These are phyloP conservation scores for Wiebesia pumilae DNA, from an alignment of 1,140 invertebrate species.

Conservation along the genomic window DNA sequence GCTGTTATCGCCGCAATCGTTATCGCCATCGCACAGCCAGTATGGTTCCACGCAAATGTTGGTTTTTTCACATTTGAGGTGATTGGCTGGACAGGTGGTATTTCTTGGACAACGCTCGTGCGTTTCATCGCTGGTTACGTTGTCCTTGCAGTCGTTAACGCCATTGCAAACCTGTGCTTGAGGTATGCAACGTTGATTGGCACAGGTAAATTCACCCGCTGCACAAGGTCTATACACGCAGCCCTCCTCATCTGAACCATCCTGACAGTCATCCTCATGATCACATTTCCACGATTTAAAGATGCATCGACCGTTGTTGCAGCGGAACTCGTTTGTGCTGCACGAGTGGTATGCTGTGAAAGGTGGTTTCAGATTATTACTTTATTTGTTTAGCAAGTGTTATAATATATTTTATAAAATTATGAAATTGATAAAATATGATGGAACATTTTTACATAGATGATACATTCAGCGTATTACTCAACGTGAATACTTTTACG, in stretches of 20 bases:
- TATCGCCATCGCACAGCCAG: conserved; percentile 95
- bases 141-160: conserved; percentile 95
- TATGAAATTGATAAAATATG: too few species aligned
- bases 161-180: conserved; percentile 93
- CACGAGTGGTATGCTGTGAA: conserved; percentile 90
- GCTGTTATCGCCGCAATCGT: conserved; percentile 96
- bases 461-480: too few species aligned
- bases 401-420: too few species aligned
- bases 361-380: background rate
- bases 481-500: too few species aligned
- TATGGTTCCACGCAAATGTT: conserved; percentile 97
- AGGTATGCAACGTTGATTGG: conserved; percentile 92
- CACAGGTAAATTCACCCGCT: conserved; percentile 94
- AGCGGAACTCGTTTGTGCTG: conserved; percentile 93
- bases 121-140: conserved; percentile 92
- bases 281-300: conserved; percentile 96
- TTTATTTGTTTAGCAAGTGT: too few species aligned
- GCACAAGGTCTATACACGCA: conserved; percentile 93
- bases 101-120: conserved; percentile 89
- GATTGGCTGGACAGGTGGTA: conserved; percentile 89
- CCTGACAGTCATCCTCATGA: conserved; percentile 95
- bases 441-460: too few species aligned
- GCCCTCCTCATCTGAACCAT: conserved; percentile 93
- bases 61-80: conserved; percentile 93
- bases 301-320: conserved; percentile 95